Evolutionary conservation across 2,797 vertebrate genomes (phyloP).

Genomic region (Semotilus atromaculatus): DNA sequence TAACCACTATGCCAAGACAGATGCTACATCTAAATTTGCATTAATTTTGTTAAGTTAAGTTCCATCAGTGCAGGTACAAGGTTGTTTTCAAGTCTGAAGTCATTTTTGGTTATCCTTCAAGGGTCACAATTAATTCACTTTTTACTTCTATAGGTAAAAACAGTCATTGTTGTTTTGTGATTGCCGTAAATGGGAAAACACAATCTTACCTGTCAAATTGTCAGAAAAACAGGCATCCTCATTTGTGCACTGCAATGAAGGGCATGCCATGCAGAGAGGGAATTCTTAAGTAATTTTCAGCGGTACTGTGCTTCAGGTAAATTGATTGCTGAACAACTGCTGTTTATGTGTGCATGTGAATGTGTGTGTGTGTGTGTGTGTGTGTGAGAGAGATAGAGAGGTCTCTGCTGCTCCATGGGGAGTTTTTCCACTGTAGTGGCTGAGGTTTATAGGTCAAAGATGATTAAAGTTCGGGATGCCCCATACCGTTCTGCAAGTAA

Average conservation of each 20-base stretch:
- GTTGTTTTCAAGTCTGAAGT: conserved; percentile 6
- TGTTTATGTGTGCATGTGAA: background rate
- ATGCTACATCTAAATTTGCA: background rate
- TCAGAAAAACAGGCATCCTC: conserved; percentile 27
- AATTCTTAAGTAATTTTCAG: conserved; percentile 28
- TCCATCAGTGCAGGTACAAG: background rate
- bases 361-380: background rate
- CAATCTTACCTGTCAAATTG: conserved; percentile 19
- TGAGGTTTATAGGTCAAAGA: conserved; percentile 46
- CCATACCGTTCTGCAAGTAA: conserved; percentile 6
- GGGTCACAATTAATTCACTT: background rate
- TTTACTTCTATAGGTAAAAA: background rate
- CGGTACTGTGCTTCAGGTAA: conserved; percentile 16
- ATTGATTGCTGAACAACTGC: conserved; percentile 40
- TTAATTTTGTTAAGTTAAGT: background rate
- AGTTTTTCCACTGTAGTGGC: conserved; percentile 35
- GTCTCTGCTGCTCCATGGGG: background rate
- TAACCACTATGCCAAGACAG: background rate
- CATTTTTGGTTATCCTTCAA: background rate
- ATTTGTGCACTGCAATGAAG: conserved; percentile 21
- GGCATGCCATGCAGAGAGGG: conserved; percentile 27
- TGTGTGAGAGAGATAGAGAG: background rate
- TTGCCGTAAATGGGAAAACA: background rate
- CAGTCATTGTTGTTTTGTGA: conserved; percentile 12
- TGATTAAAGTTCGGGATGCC: conserved; percentile 42